Evolutionary conservation across 2,888 invertebrate genomes (phyloP).

Genomic region (Lobophora halterata): DNA sequence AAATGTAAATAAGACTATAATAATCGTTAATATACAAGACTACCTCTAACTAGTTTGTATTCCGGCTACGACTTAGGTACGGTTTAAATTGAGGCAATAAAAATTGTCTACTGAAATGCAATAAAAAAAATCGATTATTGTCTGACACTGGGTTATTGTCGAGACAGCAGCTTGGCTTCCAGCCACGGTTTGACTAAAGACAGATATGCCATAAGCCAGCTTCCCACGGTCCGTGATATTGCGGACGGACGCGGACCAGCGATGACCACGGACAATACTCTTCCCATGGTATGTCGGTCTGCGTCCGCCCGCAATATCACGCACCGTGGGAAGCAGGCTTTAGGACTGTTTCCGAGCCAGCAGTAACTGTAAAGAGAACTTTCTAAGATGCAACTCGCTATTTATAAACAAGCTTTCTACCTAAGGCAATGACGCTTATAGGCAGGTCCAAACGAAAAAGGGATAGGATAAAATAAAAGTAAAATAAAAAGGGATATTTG

Average conservation of each 20-base stretch:
- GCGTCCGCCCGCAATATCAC: too few relatives aligned
- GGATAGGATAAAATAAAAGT: conserved; percentile 62
- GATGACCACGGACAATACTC: too few relatives aligned
- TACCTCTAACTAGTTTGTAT: conserved; percentile 20
- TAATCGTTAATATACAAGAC: background rate
- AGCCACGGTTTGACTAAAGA: conserved; percentile 66
- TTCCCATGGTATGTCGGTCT: too few relatives aligned
- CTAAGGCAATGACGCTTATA: conserved; percentile 37
- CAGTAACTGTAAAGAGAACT: too few relatives aligned
- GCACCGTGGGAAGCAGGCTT: too few relatives aligned
- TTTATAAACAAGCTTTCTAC: conserved; percentile 12
- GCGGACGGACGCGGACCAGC: background rate
- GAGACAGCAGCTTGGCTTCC: conserved; percentile 73
- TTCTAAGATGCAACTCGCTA: conserved; percentile 1
- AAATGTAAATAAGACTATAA: background rate
- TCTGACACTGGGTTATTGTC: conserved; percentile 81
- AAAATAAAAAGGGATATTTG: conserved; percentile 77
- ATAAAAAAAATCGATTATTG: conserved; percentile 76
- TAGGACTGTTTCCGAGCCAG: too few relatives aligned
- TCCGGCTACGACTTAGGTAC: conserved; percentile 32
- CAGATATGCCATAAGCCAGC: conserved; percentile 35
- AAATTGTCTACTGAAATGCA: conserved; percentile 61
- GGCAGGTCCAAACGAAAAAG: conserved; percentile 47
- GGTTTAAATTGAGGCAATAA: conserved; percentile 46
- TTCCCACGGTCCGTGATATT: conserved; percentile 4